A percentile compares a stretch with the other conserved stretches of the same genome.
Conservation (phyloP, 2,888 invertebrate genomes). For the Lepidochrysops patricia region DNA sequence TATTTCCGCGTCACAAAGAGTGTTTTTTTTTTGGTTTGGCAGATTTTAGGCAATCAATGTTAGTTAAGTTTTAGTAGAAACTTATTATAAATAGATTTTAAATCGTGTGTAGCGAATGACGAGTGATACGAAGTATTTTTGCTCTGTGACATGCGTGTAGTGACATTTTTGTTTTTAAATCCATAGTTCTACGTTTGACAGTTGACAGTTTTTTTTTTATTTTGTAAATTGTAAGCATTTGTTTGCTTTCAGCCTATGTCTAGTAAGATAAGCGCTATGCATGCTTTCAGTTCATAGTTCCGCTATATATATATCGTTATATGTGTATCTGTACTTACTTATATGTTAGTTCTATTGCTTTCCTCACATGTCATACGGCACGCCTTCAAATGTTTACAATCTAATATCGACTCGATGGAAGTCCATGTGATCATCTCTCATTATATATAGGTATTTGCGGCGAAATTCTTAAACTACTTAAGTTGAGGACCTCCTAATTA, state of each 20-base stretch:
- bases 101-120: constrained; percentile 23
- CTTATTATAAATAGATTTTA: constrained; percentile 17
- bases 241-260: constrained; percentile 65
- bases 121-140: constrained; percentile 41
- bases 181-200: constrained; percentile 37
- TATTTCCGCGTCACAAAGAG: constrained; percentile 19
- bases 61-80: constrained; percentile 19
- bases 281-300: constrained; percentile 73
- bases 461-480: background rate
- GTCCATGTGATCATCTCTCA: constrained; percentile 42
- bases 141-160: constrained; percentile 42
- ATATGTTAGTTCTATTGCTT: constrained; percentile 60
- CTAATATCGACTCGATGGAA: constrained; percentile 50
- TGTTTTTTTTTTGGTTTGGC: constrained; percentile 38
- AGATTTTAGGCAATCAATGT: constrained; percentile 19
- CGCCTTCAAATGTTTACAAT: constrained; percentile 75
- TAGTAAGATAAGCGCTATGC: constrained; percentile 61
- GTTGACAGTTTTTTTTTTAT: constrained; percentile 38
- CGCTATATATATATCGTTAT: constrained; percentile 58
- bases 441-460: background rate
- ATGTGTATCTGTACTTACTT: constrained; percentile 72
- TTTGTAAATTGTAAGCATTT: constrained; percentile 75
- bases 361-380: constrained; percentile 63
- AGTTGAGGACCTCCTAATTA: background rate
- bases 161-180: constrained; percentile 29